Evolutionary conservation across 2,888 invertebrate species (phyloP).

Genomic region (Cerastis leucographa): DNA sequence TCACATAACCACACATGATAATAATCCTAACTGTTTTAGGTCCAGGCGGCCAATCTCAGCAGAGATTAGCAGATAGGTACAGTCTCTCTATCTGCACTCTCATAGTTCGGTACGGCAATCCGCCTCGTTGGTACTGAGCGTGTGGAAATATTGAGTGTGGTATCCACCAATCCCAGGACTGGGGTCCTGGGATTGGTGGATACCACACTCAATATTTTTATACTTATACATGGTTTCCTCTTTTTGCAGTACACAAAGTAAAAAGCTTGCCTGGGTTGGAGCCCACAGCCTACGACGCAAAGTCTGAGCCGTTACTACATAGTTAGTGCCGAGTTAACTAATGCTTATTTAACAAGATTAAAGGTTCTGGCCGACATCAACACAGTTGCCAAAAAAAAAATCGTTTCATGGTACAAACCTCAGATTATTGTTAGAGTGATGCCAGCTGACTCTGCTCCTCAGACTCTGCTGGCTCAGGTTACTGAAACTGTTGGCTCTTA

Average conservation of each 20-base stretch:
- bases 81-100: neutral
- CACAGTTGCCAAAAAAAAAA: neutral
- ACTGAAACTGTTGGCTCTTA: constrained; percentile 78
- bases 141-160: neutral
- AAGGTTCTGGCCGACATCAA: neutral
- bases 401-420: constrained; percentile 69
- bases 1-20: neutral
- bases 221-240: neutral
- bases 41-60: neutral
- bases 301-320: neutral
- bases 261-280: neutral
- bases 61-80: neutral
- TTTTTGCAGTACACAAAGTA: neutral
- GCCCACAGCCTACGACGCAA: neutral
- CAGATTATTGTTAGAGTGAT: constrained; percentile 79
- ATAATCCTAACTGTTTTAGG: neutral
- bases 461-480: constrained; percentile 74
- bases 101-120: neutral
- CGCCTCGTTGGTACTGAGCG: neutral
- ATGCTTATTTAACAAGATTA: neutral
- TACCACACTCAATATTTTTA: neutral
- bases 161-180: neutral
- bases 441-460: constrained; percentile 74
- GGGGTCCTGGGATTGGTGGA: neutral
- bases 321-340: neutral